Conservation (phyloP, 2,797 vertebrate species). For the Pelodytes ibericus region DNA sequence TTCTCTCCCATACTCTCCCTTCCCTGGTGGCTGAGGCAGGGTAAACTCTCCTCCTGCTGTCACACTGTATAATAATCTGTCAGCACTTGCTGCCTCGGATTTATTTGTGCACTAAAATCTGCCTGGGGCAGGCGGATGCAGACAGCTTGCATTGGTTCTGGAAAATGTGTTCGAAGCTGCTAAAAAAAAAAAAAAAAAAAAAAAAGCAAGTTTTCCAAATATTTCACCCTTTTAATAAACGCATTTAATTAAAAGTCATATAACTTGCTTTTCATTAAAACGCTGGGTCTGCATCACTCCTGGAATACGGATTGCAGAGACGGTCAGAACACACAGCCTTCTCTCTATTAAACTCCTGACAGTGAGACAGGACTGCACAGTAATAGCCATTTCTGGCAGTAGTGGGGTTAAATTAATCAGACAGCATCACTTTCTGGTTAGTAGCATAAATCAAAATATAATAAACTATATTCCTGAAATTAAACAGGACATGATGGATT, state of each 20-base stretch:
- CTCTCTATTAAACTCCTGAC: not conserved
- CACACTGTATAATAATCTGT: conserved; percentile 76
- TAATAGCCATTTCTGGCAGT: too few species aligned
- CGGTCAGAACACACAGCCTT: not conserved
- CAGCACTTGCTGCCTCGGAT: conserved; percentile 79
- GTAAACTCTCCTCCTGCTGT: conserved; percentile 73
- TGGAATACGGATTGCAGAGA: conserved; percentile 22
- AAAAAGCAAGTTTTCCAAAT: conserved; percentile 71
- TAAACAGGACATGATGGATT: too few species aligned
- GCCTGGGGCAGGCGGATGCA: conserved; percentile 76
- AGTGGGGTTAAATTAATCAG: too few species aligned
- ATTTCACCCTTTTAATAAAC: conserved; percentile 75
- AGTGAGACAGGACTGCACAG: not conserved
- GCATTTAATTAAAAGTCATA: conserved; percentile 82
- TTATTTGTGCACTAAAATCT: conserved; percentile 82
- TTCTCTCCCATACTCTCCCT: conserved; percentile 6
- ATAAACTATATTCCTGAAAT: too few species aligned
- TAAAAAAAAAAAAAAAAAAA: too few species aligned
- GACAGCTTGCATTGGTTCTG: conserved; percentile 72
- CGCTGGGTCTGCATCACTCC: conserved; percentile 8
- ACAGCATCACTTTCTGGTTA: too few species aligned
- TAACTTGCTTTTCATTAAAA: conserved; percentile 71
- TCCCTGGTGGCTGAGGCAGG: conserved; percentile 67
- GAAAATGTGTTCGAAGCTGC: conserved; percentile 72
- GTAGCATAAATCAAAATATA: too few species aligned